A percentile compares a stretch with the other conserved stretches of the same genome.
These are phyloP conservation scores for Ophioninae sp. DNA, from an alignment of 2,888 invertebrate genomes.

Conservation along the genomic window DNA sequence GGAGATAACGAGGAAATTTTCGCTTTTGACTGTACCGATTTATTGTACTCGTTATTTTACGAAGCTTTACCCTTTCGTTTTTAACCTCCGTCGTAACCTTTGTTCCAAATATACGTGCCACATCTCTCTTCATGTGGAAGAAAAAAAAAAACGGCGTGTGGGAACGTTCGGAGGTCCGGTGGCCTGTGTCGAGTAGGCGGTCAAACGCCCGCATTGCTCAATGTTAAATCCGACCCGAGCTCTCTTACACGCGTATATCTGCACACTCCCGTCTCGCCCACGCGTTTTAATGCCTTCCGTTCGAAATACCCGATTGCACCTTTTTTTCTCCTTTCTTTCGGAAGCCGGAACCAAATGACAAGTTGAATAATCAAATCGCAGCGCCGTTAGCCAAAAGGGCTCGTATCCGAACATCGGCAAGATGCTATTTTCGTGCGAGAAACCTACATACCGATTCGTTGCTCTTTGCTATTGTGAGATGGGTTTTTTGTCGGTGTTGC, in stretches of 20 bases:
- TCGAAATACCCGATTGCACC: neutral
- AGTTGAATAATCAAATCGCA: slow-evolving; percentile 30
- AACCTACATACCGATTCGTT: slow-evolving; percentile 78
- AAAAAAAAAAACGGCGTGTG: neutral
- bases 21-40: slow-evolving; percentile 7
- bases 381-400: slow-evolving; percentile 55
- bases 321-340: slow-evolving; percentile 9
- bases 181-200: slow-evolving; percentile 45
- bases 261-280: slow-evolving; percentile 12
- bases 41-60: slow-evolving; percentile 9
- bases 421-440: slow-evolving; percentile 77
- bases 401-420: slow-evolving; percentile 75
- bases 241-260: slow-evolving; percentile 27
- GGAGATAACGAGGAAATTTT: slow-evolving; percentile 46
- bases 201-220: slow-evolving; percentile 48
- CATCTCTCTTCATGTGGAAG: neutral
- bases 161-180: slow-evolving; percentile 21
- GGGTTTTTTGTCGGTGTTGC: slow-evolving; percentile 36
- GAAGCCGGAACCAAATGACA: neutral
- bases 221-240: slow-evolving; percentile 38
- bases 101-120: neutral
- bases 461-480: slow-evolving; percentile 57
- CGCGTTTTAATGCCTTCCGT: slow-evolving; percentile 9
- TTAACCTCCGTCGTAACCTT: neutral
- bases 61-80: neutral